Conservation (phyloP, 2,113 vertebrate genomes). For the Macrotis lagotis region DNA sequence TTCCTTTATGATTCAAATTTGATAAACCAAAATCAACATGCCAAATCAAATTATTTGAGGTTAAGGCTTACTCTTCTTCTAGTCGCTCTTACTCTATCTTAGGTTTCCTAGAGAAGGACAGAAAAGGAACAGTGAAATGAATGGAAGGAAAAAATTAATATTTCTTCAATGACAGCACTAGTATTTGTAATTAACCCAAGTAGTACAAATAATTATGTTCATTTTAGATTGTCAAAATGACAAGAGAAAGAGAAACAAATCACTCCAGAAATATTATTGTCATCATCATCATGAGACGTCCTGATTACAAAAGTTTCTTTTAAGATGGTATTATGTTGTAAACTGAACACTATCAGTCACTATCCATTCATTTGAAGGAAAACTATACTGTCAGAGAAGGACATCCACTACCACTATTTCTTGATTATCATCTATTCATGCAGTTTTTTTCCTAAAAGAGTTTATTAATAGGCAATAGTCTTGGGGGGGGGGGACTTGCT, state of each 20-base stretch:
- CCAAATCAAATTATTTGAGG: not conserved
- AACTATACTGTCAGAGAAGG: not conserved
- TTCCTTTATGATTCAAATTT: not conserved
- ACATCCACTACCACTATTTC: not conserved
- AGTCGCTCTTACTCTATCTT: not conserved
- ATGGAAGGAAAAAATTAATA: not conserved
- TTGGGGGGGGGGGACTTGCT: not conserved
- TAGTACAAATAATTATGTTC: slow-evolving; percentile 38
- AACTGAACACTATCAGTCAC: not conserved
- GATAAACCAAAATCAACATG: not conserved
- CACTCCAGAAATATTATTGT: not conserved
- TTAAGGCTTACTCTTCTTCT: not conserved
- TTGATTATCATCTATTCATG: not conserved
- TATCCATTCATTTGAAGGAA: not conserved
- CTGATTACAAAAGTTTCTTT: not conserved
- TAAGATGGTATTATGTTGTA: not conserved
- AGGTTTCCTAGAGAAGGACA: not conserved
- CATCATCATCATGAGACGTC: not conserved
- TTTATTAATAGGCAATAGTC: not conserved
- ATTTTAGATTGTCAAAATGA: slow-evolving; percentile 9
- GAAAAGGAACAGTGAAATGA: slow-evolving; percentile 3
- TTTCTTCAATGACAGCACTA: slow-evolving; percentile 5
- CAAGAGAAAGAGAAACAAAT: slow-evolving; percentile 21
- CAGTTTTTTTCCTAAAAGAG: not conserved
- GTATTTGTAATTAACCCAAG: slow-evolving; percentile 52